Evolutionary conservation across 2,797 vertebrate species (phyloP), one percentile per base, ranked within the genome.

Genomic region (Moxostoma hubbsi): DNA sequence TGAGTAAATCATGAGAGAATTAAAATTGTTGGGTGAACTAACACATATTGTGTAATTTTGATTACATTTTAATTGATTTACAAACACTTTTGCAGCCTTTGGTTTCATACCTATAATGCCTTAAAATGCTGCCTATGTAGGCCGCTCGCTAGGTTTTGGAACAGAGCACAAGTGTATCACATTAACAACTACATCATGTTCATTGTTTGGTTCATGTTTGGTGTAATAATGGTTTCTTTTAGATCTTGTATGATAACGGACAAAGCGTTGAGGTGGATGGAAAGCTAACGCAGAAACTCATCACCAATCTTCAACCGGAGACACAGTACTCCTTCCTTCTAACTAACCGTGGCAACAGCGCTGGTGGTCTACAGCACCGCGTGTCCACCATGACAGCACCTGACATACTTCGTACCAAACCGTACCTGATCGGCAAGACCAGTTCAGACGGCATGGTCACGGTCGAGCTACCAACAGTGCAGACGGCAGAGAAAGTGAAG

Each of bases 231-330:
- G 69, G 6, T 72, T 67, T 16, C n/a, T 18, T 51, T 9, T 91
- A 99, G 98, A 99, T 99, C 89, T 95, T 99, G 70, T 99, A 99
- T 11, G 97, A 99, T 86, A 97, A 99, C 1, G 98, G 97, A 5
- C 98, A 99, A 89, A 98, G 96, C 13, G 96, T 97, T 88, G 98
- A 99, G 82, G 98, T 99, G 81, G 98, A 99, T 68, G 98, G 98
- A 71, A 96, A 96, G 88, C 94, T 97, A 81, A 97, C 97, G 0
- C 96, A 98, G 92, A 99, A 98, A 89, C 92, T 98, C 66, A 99
- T 99, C 86, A 97, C 94, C 7, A 96, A 97, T 79, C 94, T 99
- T 81, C 97, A 98, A 81, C 98, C 98, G 0, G 97, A 98, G 90
- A 99, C 98, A 0, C 97, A 97, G 1, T 99, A 99, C 86, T 99